phyloP scores from a whole-genome alignment of 2,113 vertebrate species.

The Egretta garzetta region DNA sequence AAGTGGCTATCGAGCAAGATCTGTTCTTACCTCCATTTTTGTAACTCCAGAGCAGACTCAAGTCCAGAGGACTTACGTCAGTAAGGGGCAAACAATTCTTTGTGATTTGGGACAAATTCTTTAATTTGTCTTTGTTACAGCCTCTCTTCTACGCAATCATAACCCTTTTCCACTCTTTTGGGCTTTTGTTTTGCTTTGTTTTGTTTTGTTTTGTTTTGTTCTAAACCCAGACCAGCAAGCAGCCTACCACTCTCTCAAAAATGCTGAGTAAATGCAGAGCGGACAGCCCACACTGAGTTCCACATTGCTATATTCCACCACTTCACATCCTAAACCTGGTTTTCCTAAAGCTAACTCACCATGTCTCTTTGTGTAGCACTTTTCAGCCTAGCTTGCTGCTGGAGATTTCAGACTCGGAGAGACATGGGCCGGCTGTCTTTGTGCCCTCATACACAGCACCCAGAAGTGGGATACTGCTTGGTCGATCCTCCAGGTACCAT shows the following conservation, averaged over 20 bases:
- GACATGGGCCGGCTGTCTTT: fast-evolving
- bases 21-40: neutral
- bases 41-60: neutral
- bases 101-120: neutral
- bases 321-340: neutral
- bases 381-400: neutral
- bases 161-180: neutral
- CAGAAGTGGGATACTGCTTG: neutral
- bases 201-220: too few species aligned
- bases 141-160: neutral
- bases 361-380: fast-evolving
- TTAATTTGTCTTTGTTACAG: neutral
- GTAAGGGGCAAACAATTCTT: neutral
- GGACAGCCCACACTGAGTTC: neutral
- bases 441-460: neutral
- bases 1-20: neutral
- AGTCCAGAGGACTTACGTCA: neutral
- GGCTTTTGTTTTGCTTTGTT: too few species aligned
- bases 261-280: neutral
- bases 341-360: neutral
- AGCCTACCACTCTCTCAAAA: neutral
- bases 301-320: fast-evolving
- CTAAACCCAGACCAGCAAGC: neutral
- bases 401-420: neutral
- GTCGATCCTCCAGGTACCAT: fast-evolving